Evolutionary conservation across 1,140 invertebrate genomes (phyloP), one percentile per base, ranked within the genome.

Genomic region (Phymorhynchus buccinoides): DNA sequence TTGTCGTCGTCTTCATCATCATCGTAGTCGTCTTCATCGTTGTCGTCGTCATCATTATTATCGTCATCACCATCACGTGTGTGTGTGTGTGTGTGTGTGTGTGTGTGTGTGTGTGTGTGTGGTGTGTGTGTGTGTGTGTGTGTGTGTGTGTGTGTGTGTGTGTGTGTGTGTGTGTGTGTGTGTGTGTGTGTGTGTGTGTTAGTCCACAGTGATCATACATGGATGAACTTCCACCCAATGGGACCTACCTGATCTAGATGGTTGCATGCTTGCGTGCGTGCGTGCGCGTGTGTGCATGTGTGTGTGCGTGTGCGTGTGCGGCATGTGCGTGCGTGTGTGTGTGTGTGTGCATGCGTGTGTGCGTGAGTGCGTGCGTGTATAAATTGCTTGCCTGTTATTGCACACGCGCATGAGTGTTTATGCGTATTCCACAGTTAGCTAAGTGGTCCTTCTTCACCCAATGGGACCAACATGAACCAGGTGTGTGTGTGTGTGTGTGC

Each of bases 401-500:
- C n/a, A 30, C n/a, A 30, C n/a, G 14, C n/a, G 62, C n/a, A 7
- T 66, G 27, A 27, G 62, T 66, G 62, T 66, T 22, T 66, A 30
- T 66, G 62, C n/a, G 27, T 66, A n/a, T n/a, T n/a, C n/a, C n/a
- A n/a, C n/a, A n/a, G n/a, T n/a, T n/a, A n/a, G n/a, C n/a, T n/a
- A n/a, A n/a, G n/a, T n/a, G n/a, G n/a, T n/a, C n/a, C n/a, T n/a
- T n/a, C 68, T 71, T 12, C 68, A 32, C 27, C n/a, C n/a, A 1
- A 73, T 73, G 35, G n/a, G 27, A 77, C 12, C 7, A 32, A 35
- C n/a, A 2, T 3, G n/a, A 30, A 73, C 1, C 3, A 37, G 14
- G 30, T 37, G 16, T 73, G 22, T 0, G 68, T 77, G 32, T 77
- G 32, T 77, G 73, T 77, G 32, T 77, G 73, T 77, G 73, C 39